A percentile compares a stretch with the other conserved stretches of the same genome.
Conservation (phyloP, 1,140 invertebrate genomes). For the Bombus waltoni region DNA sequence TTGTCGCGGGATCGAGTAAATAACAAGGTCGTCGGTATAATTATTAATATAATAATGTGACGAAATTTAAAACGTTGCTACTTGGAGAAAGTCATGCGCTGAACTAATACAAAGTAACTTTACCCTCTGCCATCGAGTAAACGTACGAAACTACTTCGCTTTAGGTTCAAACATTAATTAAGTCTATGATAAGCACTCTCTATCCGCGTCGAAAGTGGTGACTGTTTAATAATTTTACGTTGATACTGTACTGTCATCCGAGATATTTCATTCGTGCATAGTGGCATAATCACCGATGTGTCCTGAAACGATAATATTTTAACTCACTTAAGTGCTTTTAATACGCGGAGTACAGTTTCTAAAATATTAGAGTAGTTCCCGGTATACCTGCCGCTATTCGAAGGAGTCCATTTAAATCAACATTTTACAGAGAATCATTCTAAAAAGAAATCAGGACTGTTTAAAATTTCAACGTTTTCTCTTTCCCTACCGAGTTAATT, state of each 20-base stretch:
- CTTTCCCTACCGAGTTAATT: no score
- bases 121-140: background rate
- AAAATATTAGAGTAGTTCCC: background rate
- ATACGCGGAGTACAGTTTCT: background rate
- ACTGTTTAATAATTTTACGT: background rate
- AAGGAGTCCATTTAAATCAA: background rate
- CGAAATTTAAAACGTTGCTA: background rate
- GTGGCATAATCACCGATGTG: background rate
- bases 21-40: background rate
- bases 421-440: background rate
- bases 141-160: background rate
- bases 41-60: background rate
- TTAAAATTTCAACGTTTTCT: no score
- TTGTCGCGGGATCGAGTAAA: background rate
- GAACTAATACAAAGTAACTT: background rate
- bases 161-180: background rate
- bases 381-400: background rate
- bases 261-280: background rate
- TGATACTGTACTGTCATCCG: background rate
- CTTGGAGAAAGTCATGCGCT: background rate
- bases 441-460: no score
- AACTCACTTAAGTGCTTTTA: background rate
- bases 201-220: background rate
- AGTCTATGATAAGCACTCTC: background rate
- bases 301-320: background rate